Conservation (phyloP, 2,113 vertebrate species). For the Odontophorus gujanensis region DNA sequence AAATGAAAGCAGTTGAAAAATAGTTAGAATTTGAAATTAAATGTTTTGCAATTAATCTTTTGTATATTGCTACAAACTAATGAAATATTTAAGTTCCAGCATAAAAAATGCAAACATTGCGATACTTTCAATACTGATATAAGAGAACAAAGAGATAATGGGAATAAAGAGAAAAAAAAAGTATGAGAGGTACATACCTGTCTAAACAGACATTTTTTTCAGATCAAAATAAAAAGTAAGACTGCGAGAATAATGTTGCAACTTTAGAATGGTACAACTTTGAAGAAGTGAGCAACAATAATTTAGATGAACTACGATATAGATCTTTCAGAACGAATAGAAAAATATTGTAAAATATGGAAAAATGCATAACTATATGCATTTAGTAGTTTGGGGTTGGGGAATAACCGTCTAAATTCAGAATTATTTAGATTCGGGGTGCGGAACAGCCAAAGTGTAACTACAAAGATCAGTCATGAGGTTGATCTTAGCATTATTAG, state of each 20-base stretch:
- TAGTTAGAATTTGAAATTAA: not conserved
- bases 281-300: not conserved
- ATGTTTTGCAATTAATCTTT: not conserved
- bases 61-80: not conserved
- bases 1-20: not conserved
- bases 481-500: not conserved
- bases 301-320: not conserved
- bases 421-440: not conserved
- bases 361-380: no score
- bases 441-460: not conserved
- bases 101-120: not conserved
- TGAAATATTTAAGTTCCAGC: not conserved
- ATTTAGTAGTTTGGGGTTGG: not conserved
- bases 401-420: not conserved
- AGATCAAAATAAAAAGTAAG: not conserved
- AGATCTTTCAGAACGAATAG: not conserved
- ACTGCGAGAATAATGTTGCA: not conserved
- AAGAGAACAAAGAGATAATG: not conserved
- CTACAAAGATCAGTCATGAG: not conserved
- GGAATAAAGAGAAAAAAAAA: not conserved
- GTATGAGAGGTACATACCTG: not conserved
- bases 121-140: not conserved
- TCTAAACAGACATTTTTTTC: not conserved
- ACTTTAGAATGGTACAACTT: not conserved
- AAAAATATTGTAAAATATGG: not conserved